Evolutionary conservation across 2,888 invertebrate species (phyloP).

Genomic region (Nephrotoma guestfalica): DNA sequence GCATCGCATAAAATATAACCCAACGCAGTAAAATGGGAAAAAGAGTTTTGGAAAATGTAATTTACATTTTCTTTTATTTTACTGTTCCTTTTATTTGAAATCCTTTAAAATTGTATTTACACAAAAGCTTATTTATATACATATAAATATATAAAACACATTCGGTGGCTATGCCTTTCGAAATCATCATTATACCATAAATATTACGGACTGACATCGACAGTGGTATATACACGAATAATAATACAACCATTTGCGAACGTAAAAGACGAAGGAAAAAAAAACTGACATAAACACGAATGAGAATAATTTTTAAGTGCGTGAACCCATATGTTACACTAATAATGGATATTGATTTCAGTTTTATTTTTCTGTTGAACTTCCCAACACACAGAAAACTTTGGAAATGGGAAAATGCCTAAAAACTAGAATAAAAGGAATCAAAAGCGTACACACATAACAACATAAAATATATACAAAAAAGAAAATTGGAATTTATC

Average conservation of each 20-base stretch:
- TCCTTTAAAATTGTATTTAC: not conserved
- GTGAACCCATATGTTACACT: not conserved
- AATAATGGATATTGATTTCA: not conserved
- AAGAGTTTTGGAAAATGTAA: not conserved
- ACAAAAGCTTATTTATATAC: not conserved
- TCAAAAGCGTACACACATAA: not conserved
- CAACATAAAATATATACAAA: not conserved
- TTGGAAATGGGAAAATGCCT: not conserved
- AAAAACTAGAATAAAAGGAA: not conserved
- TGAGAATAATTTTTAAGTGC: not conserved
- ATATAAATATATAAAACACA: not conserved
- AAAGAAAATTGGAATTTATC: not conserved
- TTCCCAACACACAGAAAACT: not conserved
- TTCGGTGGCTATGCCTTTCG: not conserved
- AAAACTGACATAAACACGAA: not conserved
- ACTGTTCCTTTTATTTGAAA: not conserved
- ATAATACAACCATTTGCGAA: not conserved
- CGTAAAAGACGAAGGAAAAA: not conserved
- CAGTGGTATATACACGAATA: not conserved
- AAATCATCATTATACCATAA: not conserved
- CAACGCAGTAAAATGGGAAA: not conserved
- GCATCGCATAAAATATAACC: not conserved
- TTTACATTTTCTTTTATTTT: not conserved
- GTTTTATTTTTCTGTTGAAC: not conserved
- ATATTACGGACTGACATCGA: not conserved